Percentiles rank a stretch among this genome's conserved stretches.
These are phyloP conservation scores for Tachuris rubrigastra DNA, from an alignment of 2,113 vertebrate genomes.

Conservation along the genomic window DNA sequence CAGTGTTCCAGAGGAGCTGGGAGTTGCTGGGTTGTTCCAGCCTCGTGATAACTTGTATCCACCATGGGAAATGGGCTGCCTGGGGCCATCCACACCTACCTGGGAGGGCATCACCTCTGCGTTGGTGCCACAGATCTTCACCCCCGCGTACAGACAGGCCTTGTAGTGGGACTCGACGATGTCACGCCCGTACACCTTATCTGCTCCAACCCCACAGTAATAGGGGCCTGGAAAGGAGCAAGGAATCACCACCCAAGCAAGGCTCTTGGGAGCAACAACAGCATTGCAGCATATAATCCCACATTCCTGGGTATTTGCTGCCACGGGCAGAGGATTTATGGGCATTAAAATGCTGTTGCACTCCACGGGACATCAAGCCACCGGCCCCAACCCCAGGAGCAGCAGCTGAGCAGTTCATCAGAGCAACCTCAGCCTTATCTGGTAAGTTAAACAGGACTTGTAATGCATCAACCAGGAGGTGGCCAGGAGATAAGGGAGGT, in stretches of 20 bases:
- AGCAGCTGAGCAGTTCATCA: not conserved
- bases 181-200: constrained; percentile 81
- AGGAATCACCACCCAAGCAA: not conserved
- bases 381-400: not conserved
- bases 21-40: not conserved
- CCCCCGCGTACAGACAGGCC: constrained; percentile 80
- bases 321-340: not conserved
- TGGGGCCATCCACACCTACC: constrained; percentile 20
- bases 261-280: not conserved
- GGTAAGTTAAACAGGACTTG: not conserved
- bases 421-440: constrained; percentile 17
- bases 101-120: constrained; percentile 84
- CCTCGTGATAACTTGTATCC: rapidly evolving
- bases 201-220: constrained; percentile 86
- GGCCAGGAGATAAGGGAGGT: constrained; percentile 25
- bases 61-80: not conserved
- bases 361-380: not conserved
- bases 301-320: not conserved
- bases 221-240: constrained; percentile 78
- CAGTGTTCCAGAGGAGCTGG: not conserved
- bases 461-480: not conserved
- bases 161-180: constrained; percentile 84
- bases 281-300: not conserved
- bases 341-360: not conserved
- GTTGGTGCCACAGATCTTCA: constrained; percentile 80